Base-by-base conservation (phyloP, 2,888 invertebrate species). In the Vesta saturnalis region DNA sequence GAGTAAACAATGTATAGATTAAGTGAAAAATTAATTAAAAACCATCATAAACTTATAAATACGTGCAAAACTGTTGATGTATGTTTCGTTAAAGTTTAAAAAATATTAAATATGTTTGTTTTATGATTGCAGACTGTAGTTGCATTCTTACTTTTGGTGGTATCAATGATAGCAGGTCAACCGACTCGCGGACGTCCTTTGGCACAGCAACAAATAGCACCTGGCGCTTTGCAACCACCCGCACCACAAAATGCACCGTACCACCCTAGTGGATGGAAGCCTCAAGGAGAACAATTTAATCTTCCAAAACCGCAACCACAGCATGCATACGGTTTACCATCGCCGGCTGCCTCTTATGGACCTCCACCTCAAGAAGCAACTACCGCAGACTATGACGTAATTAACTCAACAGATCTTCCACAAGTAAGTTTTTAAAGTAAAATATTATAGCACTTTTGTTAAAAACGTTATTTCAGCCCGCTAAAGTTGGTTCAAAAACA, bases 111-210 rank as follows among this genome's bases (percentile, higher is more conserved):
- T 39, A 15, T 10, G 19, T 39, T 64, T 56, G 12, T 35, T 30
- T 57, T 56, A 18, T 18, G 15, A 21, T 68, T 65, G 21, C 23
- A 69, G 69, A 47, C 47, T 18, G 16, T 22, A 52, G 46, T 83
- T 62, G 81, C 82, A 56, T 71, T 85, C 19, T 72, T 81, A 14
- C 74, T 86, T 6, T 77, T 85, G 60, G 77, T 83, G 23, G 79
- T 83, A 14, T 81, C 84, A 3, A 71, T 83, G 79, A 83, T 79
- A 21, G 71, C 82, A 18, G 86, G 86, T 3, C 86, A 87, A 75
- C 83, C 86, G 15, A 85, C 85, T 1, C 74, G 75, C 3, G 81
- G 79, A 66, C 80, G 82, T 39, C 79, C 77, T 68, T 78, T 78
- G 63, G 82, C 81, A 1, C 80, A 79, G 15, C 81, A 82, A 64